phyloP scores from a whole-genome alignment of 35 echinoderm and acorn worm species.

The Heliocidaris erythrogramma region DNA sequence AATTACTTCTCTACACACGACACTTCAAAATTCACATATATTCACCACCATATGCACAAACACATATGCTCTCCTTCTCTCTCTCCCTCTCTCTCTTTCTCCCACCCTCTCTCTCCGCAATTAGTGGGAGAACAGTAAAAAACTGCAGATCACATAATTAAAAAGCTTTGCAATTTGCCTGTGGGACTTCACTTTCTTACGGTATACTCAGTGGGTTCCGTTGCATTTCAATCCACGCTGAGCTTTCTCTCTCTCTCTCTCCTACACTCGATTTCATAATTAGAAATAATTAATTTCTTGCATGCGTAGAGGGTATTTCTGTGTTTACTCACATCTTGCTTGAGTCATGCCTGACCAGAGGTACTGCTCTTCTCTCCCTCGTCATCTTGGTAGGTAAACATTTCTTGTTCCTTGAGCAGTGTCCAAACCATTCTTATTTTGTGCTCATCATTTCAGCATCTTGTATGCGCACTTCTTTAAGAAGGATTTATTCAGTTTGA shows the following conservation, averaged over 20 bases:
- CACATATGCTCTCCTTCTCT: neutral
- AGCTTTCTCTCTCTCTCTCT: neutral
- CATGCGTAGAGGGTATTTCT: constrained; percentile 22
- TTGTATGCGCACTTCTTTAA: neutral
- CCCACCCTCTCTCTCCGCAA: neutral
- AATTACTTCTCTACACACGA: constrained; percentile 49
- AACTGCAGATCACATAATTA: constrained; percentile 50
- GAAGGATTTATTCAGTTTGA: neutral
- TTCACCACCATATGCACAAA: constrained; percentile 35
- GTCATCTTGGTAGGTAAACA: neutral
- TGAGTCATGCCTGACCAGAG: neutral
- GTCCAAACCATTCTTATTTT: neutral
- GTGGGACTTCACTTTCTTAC: constrained; percentile 43
- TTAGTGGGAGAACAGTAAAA: constrained; percentile 34
- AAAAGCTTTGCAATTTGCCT: constrained; percentile 42
- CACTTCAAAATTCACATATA: constrained; percentile 21
- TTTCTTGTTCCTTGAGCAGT: neutral
- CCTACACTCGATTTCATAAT: constrained; percentile 38
- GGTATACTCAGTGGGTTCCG: neutral
- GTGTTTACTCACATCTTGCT: constrained; percentile 19
- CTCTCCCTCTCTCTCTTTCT: neutral
- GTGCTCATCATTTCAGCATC: neutral
- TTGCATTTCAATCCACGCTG: neutral
- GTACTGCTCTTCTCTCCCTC: neutral
- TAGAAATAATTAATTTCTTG: constrained; percentile 39